Conservation (phyloP, 2,888 invertebrate species). For the Hypsopygia costalis region DNA sequence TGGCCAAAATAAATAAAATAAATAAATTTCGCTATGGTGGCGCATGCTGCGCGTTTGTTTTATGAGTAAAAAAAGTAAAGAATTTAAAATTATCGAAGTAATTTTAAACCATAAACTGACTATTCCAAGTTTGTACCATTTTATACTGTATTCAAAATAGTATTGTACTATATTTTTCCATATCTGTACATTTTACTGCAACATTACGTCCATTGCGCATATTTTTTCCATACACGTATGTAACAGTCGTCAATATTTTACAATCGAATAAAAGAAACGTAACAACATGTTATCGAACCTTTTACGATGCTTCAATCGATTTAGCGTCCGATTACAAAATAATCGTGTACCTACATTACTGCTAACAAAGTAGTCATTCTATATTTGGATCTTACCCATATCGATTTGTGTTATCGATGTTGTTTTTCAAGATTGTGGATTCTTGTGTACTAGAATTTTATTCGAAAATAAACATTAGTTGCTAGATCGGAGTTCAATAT, state of each 20-base stretch:
- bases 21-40: no score
- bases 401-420: conserved; percentile 10
- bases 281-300: conserved; percentile 10
- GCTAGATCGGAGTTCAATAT: no score
- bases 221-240: neutral
- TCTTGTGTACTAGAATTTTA: conserved; percentile 12
- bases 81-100: no score
- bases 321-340: conserved; percentile 9
- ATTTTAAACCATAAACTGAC: no score
- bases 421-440: conserved; percentile 13
- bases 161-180: no score
- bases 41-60: no score
- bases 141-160: no score
- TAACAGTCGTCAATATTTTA: neutral
- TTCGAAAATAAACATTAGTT: conserved; percentile 8
- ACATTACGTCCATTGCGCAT: neutral
- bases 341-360: neutral
- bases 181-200: neutral
- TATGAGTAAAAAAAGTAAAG: no score
- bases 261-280: neutral
- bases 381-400: neutral
- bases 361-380: neutral
- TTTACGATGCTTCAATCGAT: conserved; percentile 12
- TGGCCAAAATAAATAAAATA: no score
- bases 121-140: no score